Base-by-base conservation (phyloP, 2,888 invertebrate species). In the Eupithecia abbreviata region DNA sequence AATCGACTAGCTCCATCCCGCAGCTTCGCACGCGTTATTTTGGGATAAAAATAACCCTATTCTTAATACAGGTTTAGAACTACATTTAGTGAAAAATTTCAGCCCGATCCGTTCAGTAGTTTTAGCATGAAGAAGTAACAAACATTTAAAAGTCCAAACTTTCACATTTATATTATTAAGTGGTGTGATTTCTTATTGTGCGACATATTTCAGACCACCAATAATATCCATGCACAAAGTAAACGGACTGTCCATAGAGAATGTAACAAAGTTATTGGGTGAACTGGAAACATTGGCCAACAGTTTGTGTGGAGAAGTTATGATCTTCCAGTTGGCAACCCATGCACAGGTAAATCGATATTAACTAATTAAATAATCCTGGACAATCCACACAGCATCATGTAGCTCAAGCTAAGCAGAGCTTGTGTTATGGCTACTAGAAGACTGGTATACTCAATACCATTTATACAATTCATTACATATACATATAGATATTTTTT, bases 291-390 rank as follows among this genome's bases (percentile, higher is more conserved):
- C 92, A 1, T 89, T 97, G 82, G 96, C 97, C 0, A 80, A 88
- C 62, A 87, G 94, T 79, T 84, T 96, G 18, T 95, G 96, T 74
- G 98, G 98, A 0, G 97, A 98, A 92, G 98, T 97, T 47, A 98
- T 98, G 97, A 97, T 99, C 82, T 97, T 96, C 86, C 97, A 98
- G 84, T 90, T 99, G 69, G 97, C 97, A 2, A 97, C 97, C 85
- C 96, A 97, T 87, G 97, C 97, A 0, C 96, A 97, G 93, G 96
- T 76, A 76, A 68, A 12, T 30, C 30, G 3, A 55, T 55, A 0
- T 58, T 18, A 30, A 30, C 10, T 30, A n/a, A n/a, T n/a, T n/a
- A n/a, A n/a, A n/a, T n/a, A n/a, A n/a, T n/a, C n/a, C n/a, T n/a
- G n/a, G n/a, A n/a, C n/a, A n/a, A n/a, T n/a, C n/a, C n/a, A n/a